Evolutionary conservation across 2,888 invertebrate genomes (phyloP).

Genomic region (Eudemis profundana): DNA sequence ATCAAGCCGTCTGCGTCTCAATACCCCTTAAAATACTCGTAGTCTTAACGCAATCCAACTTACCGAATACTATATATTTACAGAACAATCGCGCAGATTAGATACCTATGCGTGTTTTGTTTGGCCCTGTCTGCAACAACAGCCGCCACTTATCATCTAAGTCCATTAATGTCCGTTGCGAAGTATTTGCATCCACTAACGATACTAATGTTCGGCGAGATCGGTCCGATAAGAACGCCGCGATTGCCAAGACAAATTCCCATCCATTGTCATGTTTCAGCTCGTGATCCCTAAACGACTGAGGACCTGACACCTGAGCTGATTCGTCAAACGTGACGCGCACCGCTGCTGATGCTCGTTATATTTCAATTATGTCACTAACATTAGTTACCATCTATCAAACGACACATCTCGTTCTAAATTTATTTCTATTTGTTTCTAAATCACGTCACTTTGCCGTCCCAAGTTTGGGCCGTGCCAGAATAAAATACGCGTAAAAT

Average conservation of each 20-base stretch:
- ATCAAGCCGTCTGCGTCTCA: constrained; percentile 23
- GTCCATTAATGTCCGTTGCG: constrained; percentile 47
- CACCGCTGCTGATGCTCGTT: constrained; percentile 50
- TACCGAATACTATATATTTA: constrained; percentile 4
- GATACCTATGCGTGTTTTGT: constrained; percentile 37
- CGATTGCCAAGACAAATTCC: constrained; percentile 62
- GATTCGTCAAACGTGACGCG: constrained; percentile 58
- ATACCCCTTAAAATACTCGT: constrained; percentile 8
- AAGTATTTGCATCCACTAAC: constrained; percentile 47
- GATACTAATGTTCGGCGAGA: constrained; percentile 51
- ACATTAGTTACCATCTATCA: constrained; percentile 35
- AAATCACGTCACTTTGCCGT: constrained; percentile 19
- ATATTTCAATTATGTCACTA: constrained; percentile 51
- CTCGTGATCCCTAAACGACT: constrained; percentile 56
- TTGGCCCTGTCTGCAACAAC: constrained; percentile 47
- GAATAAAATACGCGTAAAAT: constrained; percentile 53
- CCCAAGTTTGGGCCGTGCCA: constrained; percentile 42
- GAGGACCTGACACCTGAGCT: constrained; percentile 58
- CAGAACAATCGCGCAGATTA: constrained; percentile 21
- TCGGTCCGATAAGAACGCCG: constrained; percentile 56
- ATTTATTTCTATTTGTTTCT: constrained; percentile 34
- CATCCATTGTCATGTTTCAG: constrained; percentile 63
- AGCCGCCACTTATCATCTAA: constrained; percentile 45
- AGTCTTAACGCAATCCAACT: constrained; percentile 25
- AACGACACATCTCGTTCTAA: constrained; percentile 36